These are phyloP conservation scores for Eupeodes luniger DNA, from an alignment of 2,888 invertebrate species.

Conservation along the genomic window DNA sequence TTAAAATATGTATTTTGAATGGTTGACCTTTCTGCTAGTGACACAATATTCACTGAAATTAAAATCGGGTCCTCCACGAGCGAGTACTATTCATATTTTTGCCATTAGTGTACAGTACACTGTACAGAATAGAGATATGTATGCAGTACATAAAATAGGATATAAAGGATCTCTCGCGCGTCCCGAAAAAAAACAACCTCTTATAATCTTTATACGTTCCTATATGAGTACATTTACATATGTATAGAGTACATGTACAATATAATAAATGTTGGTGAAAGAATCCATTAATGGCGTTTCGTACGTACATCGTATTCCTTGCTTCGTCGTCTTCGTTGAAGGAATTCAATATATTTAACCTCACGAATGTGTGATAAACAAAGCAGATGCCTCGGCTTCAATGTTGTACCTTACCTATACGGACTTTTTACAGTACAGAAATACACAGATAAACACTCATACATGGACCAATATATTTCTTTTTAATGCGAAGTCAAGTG, in stretches of 20 bases:
- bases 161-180: conserved; percentile 28
- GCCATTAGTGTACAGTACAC: conserved; percentile 22
- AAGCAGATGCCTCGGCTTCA: conserved; percentile 47
- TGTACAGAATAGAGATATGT: not conserved
- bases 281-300: conserved; percentile 48
- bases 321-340: not conserved
- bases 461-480: conserved; percentile 3
- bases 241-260: not conserved
- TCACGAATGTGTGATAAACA: conserved; percentile 61
- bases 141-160: not conserved
- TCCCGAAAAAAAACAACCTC: conserved; percentile 24
- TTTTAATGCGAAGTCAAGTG: conserved; percentile 35
- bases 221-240: not conserved
- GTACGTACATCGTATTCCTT: not conserved
- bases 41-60: conserved; percentile 1
- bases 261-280: not conserved
- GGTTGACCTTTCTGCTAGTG: conserved; percentile 6
- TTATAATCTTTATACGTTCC: conserved; percentile 21
- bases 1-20: conserved; percentile 35
- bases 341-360: conserved; percentile 54
- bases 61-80: conserved; percentile 19
- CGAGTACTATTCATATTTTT: conserved; percentile 10
- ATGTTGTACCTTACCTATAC: not conserved
- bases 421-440: not conserved
- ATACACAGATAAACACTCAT: not conserved